Percentiles rank a stretch among this genome's conserved stretches.
Evolutionary conservation across 2,113 vertebrate species (phyloP).

Genomic region (Rhombomys opimus): DNA sequence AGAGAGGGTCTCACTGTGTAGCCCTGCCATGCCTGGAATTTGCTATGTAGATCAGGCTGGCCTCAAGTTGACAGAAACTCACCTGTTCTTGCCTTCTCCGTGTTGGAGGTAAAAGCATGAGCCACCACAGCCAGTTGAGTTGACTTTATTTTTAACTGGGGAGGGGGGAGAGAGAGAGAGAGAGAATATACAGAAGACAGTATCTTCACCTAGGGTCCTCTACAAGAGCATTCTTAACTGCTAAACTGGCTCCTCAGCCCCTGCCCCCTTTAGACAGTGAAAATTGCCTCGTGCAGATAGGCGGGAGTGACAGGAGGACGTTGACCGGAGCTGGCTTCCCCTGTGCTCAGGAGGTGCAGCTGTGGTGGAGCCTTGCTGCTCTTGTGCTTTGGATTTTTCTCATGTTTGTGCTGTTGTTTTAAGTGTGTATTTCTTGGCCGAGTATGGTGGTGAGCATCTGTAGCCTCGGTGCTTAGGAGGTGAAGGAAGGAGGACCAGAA

Average conservation of each 20-base stretch:
- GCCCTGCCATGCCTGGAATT: neutral
- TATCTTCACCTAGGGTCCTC: neutral
- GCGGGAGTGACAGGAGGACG: neutral
- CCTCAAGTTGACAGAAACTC: neutral
- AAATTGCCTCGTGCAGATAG: neutral
- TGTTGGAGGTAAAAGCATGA: neutral
- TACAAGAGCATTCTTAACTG: neutral
- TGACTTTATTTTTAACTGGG: neutral
- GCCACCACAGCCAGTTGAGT: neutral
- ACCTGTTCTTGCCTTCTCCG: no score
- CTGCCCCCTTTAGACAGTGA: neutral
- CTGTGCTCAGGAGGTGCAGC: slow-evolving; percentile 21
- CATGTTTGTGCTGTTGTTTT: neutral
- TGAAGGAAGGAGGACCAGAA: neutral
- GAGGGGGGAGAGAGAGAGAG: neutral
- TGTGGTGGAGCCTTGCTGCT: neutral
- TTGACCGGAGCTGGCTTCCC: neutral
- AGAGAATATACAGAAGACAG: neutral
- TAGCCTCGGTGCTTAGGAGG: neutral
- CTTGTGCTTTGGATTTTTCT: neutral
- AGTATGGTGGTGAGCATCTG: neutral
- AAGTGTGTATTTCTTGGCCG: neutral
- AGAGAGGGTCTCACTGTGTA: neutral
- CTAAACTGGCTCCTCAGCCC: neutral
- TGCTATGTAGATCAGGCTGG: neutral